These are phyloP conservation scores for Atherinomorus stipes DNA, from an alignment of 2,113 vertebrate species.

Conservation along the genomic window DNA sequence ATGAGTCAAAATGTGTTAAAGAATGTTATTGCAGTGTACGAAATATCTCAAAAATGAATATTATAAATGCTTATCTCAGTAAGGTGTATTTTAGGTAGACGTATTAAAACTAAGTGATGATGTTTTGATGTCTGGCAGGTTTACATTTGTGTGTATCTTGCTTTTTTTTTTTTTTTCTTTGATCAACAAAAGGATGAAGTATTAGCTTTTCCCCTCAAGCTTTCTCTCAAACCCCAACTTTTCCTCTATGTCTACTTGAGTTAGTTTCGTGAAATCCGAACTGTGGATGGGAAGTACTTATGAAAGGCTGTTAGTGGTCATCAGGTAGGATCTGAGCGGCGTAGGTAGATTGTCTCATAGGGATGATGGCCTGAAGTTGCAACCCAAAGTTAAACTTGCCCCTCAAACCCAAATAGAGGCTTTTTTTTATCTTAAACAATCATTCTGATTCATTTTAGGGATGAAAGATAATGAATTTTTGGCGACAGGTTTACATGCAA, in stretches of 20 bases:
- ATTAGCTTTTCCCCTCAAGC: slow-evolving; percentile 80
- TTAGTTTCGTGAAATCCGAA: slow-evolving; percentile 63
- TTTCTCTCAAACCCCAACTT: slow-evolving; percentile 71
- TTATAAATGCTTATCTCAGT: slow-evolving; percentile 84
- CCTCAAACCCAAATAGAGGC: slow-evolving; percentile 46
- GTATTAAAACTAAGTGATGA: slow-evolving; percentile 80
- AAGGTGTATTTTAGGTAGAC: slow-evolving; percentile 83
- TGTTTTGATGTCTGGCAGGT: slow-evolving; percentile 83
- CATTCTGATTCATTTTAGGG: background rate
- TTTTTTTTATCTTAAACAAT: background rate
- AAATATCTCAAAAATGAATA: slow-evolving; percentile 84
- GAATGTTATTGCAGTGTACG: slow-evolving; percentile 87
- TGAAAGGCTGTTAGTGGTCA: slow-evolving; percentile 72
- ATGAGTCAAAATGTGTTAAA: slow-evolving; percentile 74
- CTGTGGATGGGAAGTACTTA: slow-evolving; percentile 63
- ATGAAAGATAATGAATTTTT: no score
- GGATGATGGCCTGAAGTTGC: slow-evolving; percentile 32
- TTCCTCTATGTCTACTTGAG: slow-evolving; percentile 70
- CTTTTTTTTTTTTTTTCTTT: slow-evolving; percentile 66
- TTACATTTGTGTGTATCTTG: slow-evolving; percentile 83
- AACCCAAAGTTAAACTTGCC: slow-evolving; percentile 58
- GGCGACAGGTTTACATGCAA: no score
- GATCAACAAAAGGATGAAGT: slow-evolving; percentile 84
- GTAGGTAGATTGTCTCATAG: slow-evolving; percentile 54
- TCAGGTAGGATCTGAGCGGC: slow-evolving; percentile 60